A percentile compares a stretch with the other conserved stretches of the same genome.
These are phyloP conservation scores for Dolichopus griseipennis DNA, from an alignment of 2,888 invertebrate genomes.

Conservation along the genomic window DNA sequence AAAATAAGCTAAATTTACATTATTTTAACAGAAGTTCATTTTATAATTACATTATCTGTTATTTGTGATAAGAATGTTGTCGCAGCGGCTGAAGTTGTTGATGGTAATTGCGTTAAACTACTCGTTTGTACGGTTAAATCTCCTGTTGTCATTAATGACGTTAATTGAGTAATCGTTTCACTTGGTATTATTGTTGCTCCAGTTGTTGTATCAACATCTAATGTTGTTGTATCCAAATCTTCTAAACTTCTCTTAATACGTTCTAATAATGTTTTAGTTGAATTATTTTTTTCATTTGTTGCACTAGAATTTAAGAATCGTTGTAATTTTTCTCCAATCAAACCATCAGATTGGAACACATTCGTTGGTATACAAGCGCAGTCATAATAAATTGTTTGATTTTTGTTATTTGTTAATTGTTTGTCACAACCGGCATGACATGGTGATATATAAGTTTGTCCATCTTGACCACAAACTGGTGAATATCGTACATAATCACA, in stretches of 20 bases:
- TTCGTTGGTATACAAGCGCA: slow-evolving; percentile 13
- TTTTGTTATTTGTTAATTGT: slow-evolving; percentile 38
- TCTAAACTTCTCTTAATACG: background rate
- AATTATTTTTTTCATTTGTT: background rate
- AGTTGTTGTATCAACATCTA: background rate
- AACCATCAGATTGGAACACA: background rate
- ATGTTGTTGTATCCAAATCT: background rate
- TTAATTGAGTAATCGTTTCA: background rate
- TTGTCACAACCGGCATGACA: slow-evolving; percentile 68
- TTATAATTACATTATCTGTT: slow-evolving; percentile 9
- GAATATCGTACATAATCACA: slow-evolving; percentile 65
- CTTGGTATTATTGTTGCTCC: background rate
- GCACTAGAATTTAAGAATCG: background rate
- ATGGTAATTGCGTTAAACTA: background rate
- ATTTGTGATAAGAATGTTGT: slow-evolving; percentile 1
- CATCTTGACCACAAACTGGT: slow-evolving; percentile 60
- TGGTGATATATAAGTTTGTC: slow-evolving; percentile 64
- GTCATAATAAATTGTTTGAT: slow-evolving; percentile 39
- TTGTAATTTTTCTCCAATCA: slow-evolving; percentile 12
- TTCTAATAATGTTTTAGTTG: background rate
- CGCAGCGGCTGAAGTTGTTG: background rate
- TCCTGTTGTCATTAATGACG: no score
- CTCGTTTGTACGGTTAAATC: no score
- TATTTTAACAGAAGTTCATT: no score
- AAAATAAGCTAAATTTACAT: no score